phyloP scores from a whole-genome alignment of 1,140 invertebrate species.

The Anastatus disparis region DNA sequence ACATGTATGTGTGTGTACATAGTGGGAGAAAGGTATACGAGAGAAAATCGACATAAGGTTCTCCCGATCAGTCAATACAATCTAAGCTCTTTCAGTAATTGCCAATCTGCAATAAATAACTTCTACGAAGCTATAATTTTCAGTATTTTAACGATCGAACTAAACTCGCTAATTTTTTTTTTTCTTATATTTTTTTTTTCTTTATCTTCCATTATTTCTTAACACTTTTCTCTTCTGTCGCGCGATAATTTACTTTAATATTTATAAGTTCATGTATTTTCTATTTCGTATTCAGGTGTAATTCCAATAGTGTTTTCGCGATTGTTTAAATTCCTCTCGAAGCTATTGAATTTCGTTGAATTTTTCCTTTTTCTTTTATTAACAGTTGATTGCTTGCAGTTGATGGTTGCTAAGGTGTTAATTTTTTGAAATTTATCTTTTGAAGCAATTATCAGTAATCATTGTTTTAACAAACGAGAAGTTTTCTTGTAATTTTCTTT shows the following conservation, averaged over 20 bases:
- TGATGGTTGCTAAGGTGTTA: too few relatives aligned
- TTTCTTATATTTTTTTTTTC: background rate
- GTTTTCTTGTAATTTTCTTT: background rate
- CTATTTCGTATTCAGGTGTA: too few relatives aligned
- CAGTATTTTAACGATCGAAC: constrained; percentile 54
- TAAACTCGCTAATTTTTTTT: constrained; percentile 31
- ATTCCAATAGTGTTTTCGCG: too few relatives aligned
- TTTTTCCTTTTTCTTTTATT: too few relatives aligned
- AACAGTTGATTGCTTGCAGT: background rate
- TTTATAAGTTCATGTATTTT: too few relatives aligned
- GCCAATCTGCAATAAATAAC: constrained; percentile 58
- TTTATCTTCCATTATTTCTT: background rate
- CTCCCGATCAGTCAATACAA: constrained; percentile 55
- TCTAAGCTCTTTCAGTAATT: constrained; percentile 57
- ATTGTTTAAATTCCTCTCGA: background rate
- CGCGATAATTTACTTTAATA: background rate
- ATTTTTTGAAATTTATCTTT: background rate
- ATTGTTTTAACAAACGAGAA: too few relatives aligned
- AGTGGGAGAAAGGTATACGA: background rate
- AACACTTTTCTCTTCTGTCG: background rate
- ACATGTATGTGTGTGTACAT: background rate
- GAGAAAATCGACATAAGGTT: constrained; percentile 38
- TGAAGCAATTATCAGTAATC: background rate
- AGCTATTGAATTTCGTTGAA: background rate
- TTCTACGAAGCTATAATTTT: constrained; percentile 51